Evolutionary conservation across 2,113 vertebrate species (phyloP), one percentile per base, ranked within the genome.

Genomic region (Hippocampus mohnikei): DNA sequence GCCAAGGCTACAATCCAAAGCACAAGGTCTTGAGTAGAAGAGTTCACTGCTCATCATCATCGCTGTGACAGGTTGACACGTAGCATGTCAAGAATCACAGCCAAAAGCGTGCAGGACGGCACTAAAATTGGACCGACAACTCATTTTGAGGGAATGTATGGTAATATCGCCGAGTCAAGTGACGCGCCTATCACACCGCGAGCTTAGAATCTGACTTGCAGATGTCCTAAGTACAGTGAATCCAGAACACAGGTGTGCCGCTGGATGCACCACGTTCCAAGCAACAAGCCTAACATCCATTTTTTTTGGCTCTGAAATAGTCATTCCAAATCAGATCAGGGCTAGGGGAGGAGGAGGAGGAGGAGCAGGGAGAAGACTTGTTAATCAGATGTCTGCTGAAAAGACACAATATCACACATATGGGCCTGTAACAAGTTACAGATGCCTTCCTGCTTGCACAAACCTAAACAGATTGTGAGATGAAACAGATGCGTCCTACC

Each of bases 401-500:
- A 44, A 44, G 20, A 70, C 11, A 60, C 15, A 29, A 65, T 46
- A 65, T 66, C n/a, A 52, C 58, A 68, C 55, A 59, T 59, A 11
- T 60, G 67, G 66, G 46, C 20, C 63, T 3, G 52, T 5, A 18
- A 52, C 66, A 52, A 56, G 20, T 65, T 20, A 58, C 0, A 3
- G 50, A 4, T 55, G 66, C 12, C 56, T 68, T 59, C 42, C 64
- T 33, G 0, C 6, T 5, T 1, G 27, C 25, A 18, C 65, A 67
- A 52, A 56, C 25, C 79, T 21, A 77, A 52, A 69, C 40, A 21
- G 42, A 27, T 56, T 70, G 18, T 69, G 16, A 61, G 41, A 29
- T 20, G 18, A 61, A 42, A 64, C 62, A 64, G 40, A 64, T 64
- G 62, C 40, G 21, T 25, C n/a, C 41, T 94, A 99, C 97, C 94